Evolutionary conservation across 1,140 invertebrate genomes (phyloP).

Genomic region (Gryon sp.): DNA sequence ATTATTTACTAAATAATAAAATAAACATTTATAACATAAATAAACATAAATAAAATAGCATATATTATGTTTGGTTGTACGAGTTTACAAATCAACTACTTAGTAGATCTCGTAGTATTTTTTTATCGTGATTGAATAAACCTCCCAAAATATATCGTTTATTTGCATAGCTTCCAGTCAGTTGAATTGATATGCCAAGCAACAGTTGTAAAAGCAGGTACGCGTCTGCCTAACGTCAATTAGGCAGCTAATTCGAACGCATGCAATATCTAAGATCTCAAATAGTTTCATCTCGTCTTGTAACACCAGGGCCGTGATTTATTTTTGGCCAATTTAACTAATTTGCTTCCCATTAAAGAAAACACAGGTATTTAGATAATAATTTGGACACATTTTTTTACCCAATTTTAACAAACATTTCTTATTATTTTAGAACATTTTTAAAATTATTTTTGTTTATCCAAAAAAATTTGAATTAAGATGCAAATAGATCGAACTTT

Average conservation of each 20-base stretch:
- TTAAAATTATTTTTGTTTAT: slow-evolving; percentile 6
- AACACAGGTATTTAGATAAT: slow-evolving; percentile 16
- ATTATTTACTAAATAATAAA: too few relatives aligned
- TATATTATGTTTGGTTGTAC: slow-evolving; percentile 30
- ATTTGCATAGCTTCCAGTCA: slow-evolving; percentile 57
- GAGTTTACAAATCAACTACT: slow-evolving; percentile 23
- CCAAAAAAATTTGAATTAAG: neutral
- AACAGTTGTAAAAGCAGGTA: slow-evolving; percentile 62
- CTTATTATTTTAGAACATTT: neutral
- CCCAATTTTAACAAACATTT: too few relatives aligned
- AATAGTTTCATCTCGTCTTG: slow-evolving; percentile 52
- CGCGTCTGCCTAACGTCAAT: slow-evolving; percentile 64
- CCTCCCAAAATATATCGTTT: slow-evolving; percentile 62
- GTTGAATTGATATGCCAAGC: slow-evolving; percentile 60
- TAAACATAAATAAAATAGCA: too few relatives aligned
- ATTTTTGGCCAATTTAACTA: slow-evolving; percentile 53
- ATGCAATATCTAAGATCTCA: slow-evolving; percentile 59
- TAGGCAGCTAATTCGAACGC: slow-evolving; percentile 60
- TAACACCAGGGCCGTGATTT: slow-evolving; percentile 51
- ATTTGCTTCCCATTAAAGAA: slow-evolving; percentile 39
- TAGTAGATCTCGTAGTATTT: slow-evolving; percentile 24
- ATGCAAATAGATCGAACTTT: slow-evolving; percentile 44
- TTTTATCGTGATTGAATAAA: slow-evolving; percentile 50
- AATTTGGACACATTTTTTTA: slow-evolving; percentile 5
- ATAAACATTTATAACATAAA: slow-evolving; percentile 4